phyloP scores from a whole-genome alignment of 2,113 vertebrate genomes.

The Sturnus vulgaris region DNA sequence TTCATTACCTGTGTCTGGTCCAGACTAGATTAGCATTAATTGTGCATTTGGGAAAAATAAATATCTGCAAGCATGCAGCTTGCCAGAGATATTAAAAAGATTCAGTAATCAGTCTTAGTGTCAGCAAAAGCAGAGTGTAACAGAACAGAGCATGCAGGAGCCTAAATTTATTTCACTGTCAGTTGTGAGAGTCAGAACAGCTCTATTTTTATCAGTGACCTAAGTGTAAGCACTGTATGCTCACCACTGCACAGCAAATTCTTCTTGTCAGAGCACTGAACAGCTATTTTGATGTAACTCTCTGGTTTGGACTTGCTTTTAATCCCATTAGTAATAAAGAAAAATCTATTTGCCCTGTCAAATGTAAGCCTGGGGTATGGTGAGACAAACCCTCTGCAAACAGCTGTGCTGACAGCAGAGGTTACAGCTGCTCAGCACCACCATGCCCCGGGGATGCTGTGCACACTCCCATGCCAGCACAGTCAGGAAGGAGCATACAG shows the following conservation, averaged over 20 bases:
- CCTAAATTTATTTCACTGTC: background rate
- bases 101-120: background rate
- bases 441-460: background rate
- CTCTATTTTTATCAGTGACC: slow-evolving; percentile 19
- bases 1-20: background rate
- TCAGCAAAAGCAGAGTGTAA: background rate
- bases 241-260: background rate
- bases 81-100: background rate
- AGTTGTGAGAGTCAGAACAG: background rate
- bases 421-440: background rate
- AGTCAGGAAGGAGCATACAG: background rate
- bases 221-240: background rate
- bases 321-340: slow-evolving; percentile 12
- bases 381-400: background rate
- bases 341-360: slow-evolving; percentile 33
- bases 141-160: slow-evolving; percentile 6
- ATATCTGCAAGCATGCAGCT: background rate
- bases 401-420: background rate
- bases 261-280: background rate
- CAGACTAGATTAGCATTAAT: background rate
- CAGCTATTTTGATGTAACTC: background rate
- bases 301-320: background rate
- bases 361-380: background rate
- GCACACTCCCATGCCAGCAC: background rate
- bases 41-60: background rate